A percentile compares a stretch with the other conserved stretches of the same genome.
phyloP scores from a whole-genome alignment of 2,797 vertebrate species.

The Parotocinclus haroldoi region DNA sequence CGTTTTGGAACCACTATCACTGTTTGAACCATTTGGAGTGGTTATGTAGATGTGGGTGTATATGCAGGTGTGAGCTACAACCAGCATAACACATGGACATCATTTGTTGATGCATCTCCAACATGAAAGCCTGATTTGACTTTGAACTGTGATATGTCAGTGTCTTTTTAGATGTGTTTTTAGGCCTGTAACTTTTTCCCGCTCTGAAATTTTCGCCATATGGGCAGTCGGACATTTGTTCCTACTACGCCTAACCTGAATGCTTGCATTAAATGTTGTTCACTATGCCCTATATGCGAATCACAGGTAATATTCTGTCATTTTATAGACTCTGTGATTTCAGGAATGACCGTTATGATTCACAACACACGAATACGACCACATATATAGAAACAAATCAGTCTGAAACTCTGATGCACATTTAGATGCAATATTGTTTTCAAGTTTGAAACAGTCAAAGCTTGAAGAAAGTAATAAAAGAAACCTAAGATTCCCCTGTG shows the following conservation, averaged over 20 bases:
- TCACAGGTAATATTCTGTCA: too few species aligned
- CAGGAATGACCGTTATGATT: too few species aligned
- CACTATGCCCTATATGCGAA: not conserved
- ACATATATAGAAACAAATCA: too few species aligned
- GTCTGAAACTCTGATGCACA: too few species aligned
- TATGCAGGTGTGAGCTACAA: conserved; percentile 15
- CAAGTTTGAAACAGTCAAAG: too few species aligned
- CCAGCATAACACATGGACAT: conserved; percentile 37
- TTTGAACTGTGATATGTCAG: conserved; percentile 38
- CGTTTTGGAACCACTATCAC: not conserved
- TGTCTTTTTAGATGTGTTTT: conserved; percentile 44
- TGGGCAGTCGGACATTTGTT: conserved; percentile 30
- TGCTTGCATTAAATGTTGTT: not conserved
- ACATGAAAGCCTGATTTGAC: conserved; percentile 41
- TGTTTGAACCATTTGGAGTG: not conserved
- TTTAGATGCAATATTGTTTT: too few species aligned
- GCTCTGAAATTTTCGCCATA: conserved; percentile 41
- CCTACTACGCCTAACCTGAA: conserved; percentile 26
- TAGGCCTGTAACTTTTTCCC: conserved; percentile 28
- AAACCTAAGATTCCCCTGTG: not conserved
- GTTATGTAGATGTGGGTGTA: conserved; percentile 4
- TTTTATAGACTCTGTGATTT: too few species aligned
- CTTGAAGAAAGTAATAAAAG: too few species aligned
- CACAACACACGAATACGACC: too few species aligned
- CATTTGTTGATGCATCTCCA: conserved; percentile 41